phyloP scores from a whole-genome alignment of 2,797 vertebrate genomes.

The Echiichthys vipera region DNA sequence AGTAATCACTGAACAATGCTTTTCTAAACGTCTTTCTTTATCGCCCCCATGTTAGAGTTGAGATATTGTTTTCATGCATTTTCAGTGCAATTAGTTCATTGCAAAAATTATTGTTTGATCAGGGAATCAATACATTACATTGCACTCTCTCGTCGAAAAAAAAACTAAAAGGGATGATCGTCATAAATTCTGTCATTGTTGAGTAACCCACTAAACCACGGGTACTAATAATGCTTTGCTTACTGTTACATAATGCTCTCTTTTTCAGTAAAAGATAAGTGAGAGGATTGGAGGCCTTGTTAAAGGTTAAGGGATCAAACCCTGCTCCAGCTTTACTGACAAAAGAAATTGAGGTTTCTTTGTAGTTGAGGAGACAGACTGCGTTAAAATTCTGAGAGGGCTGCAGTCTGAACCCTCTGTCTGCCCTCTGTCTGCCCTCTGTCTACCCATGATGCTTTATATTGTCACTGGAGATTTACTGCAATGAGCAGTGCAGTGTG shows the following conservation, averaged over 20 bases:
- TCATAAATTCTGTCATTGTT: neutral
- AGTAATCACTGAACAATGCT: no score
- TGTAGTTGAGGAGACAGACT: conserved; percentile 29
- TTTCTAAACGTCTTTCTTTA: no score
- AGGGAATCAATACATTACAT: neutral
- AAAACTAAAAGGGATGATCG: neutral
- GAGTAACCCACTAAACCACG: neutral
- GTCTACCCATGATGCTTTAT: conserved; percentile 13
- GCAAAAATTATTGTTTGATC: neutral
- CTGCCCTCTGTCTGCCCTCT: no score
- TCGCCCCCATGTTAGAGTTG: no score
- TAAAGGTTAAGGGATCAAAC: neutral
- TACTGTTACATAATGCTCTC: neutral
- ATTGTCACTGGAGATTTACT: conserved; percentile 31
- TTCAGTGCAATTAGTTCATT: neutral
- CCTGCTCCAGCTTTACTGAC: conserved; percentile 1
- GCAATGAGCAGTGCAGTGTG: conserved; percentile 17
- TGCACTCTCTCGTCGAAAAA: neutral
- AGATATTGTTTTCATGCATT: neutral
- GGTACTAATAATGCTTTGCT: neutral
- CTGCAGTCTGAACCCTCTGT: conserved; percentile 31
- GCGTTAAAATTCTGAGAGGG: conserved; percentile 30
- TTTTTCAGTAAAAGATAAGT: neutral
- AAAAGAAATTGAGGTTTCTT: conserved; percentile 13
- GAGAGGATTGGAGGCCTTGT: conserved; percentile 2